Conservation (phyloP, 2,113 vertebrate species). For the Takifugu flavidus region DNA sequence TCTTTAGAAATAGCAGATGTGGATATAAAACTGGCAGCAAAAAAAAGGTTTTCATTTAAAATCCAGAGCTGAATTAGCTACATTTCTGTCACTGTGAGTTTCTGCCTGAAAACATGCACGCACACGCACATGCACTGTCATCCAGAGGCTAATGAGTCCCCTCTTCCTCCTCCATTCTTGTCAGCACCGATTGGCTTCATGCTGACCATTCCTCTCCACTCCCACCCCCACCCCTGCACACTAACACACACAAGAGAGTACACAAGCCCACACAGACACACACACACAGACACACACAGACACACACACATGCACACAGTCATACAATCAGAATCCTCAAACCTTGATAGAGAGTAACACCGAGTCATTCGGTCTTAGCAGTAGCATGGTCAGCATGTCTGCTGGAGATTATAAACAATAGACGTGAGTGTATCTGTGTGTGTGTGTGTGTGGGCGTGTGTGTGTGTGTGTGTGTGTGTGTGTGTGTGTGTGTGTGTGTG, state of each 20-base stretch:
- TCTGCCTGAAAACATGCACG: constrained; percentile 16
- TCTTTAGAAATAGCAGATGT: no score
- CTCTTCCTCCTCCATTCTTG: constrained; percentile 55
- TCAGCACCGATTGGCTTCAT: constrained; percentile 64
- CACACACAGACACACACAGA: constrained; percentile 23
- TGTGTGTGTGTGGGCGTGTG: not conserved
- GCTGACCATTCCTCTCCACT: constrained; percentile 43
- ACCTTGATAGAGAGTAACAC: constrained; percentile 41
- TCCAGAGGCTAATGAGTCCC: constrained; percentile 57
- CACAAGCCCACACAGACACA: constrained; percentile 14
- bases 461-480: no score
- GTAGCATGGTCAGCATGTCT: constrained; percentile 20
- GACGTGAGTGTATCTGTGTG: constrained; percentile 10
- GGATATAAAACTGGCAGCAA: no score
- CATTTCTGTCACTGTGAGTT: constrained; percentile 5
- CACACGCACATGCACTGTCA: constrained; percentile 25
- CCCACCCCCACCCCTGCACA: constrained; percentile 19
- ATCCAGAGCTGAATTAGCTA: constrained; percentile 7
- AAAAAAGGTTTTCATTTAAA: no score
- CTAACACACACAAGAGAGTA: constrained; percentile 21
- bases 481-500: no score
- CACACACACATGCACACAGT: constrained; percentile 12
- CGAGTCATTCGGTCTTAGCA: constrained; percentile 70
- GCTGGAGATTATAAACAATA: constrained; percentile 44
- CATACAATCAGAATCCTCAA: constrained; percentile 24